phyloP scores from a whole-genome alignment of 2,113 vertebrate species.

The Calypte anna region DNA sequence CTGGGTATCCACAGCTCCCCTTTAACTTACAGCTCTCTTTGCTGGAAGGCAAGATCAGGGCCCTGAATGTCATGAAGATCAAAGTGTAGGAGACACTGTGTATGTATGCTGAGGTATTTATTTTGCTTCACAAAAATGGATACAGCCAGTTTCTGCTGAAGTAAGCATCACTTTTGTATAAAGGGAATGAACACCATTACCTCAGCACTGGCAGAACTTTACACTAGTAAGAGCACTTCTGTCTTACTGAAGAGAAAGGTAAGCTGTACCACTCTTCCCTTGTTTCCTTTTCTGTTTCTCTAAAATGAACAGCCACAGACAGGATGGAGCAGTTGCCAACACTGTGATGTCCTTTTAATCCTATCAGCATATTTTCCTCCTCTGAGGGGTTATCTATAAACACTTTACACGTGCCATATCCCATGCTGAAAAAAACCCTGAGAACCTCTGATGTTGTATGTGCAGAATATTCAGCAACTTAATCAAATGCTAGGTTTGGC shows the following conservation, averaged over 20 bases:
- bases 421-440: not conserved
- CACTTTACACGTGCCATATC: not conserved
- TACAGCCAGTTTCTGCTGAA: not conserved
- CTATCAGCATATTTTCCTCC: not conserved
- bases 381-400: not conserved
- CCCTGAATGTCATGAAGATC: not conserved
- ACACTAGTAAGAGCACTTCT: not conserved
- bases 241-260: not conserved
- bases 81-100: not conserved
- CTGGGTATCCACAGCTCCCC: not conserved
- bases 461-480: slow-evolving; percentile 22
- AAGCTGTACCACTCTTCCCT: not conserved
- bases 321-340: not conserved
- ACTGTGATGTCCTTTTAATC: not conserved
- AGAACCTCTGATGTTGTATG: not conserved
- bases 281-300: not conserved
- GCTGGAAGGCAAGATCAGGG: not conserved
- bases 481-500: not conserved
- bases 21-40: not conserved
- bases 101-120: not conserved
- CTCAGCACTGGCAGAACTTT: not conserved
- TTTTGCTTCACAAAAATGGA: not conserved
- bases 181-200: not conserved
- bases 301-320: not conserved
- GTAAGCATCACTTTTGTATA: not conserved